Percentiles rank a stretch among this genome's conserved stretches.
These are phyloP conservation scores for Sebastes hubbsi DNA, from an alignment of 2,797 vertebrate genomes.

Conservation along the genomic window DNA sequence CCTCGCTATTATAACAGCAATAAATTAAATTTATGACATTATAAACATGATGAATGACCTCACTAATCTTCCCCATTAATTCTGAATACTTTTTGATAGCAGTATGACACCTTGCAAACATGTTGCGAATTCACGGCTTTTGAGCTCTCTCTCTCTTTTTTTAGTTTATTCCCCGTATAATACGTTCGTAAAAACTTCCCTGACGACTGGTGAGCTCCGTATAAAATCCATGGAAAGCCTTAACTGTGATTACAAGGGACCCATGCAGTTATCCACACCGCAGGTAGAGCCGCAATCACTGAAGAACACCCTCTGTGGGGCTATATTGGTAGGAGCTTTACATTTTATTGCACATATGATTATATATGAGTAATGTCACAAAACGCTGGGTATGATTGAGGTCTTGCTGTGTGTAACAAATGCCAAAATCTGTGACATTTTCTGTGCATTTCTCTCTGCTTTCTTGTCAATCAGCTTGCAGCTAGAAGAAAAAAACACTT, in stretches of 20 bases:
- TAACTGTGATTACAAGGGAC: slow-evolving; percentile 1
- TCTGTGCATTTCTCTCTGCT: neutral
- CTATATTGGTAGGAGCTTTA: neutral
- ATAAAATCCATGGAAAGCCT: neutral
- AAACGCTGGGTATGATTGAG: neutral
- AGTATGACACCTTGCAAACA: neutral
- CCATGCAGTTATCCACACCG: neutral
- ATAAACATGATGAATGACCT: slow-evolving; percentile 12
- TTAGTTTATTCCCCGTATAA: neutral
- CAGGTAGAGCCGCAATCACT: neutral
- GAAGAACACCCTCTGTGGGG: neutral
- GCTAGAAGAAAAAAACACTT: neutral
- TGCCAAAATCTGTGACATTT: neutral
- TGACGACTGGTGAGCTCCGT: neutral
- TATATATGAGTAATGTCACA: neutral
- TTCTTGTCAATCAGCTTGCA: neutral
- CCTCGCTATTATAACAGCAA: slow-evolving; percentile 9
- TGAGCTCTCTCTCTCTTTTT: neutral
- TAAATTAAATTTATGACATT: slow-evolving; percentile 27
- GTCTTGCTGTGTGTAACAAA: neutral
- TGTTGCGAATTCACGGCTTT: slow-evolving; percentile 11
- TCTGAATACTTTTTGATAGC: neutral
- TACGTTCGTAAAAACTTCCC: neutral
- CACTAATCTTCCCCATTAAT: neutral
- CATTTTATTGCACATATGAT: neutral